These are phyloP conservation scores for Nyctibius grandis DNA, from an alignment of 2,797 vertebrate genomes.

Conservation along the genomic window DNA sequence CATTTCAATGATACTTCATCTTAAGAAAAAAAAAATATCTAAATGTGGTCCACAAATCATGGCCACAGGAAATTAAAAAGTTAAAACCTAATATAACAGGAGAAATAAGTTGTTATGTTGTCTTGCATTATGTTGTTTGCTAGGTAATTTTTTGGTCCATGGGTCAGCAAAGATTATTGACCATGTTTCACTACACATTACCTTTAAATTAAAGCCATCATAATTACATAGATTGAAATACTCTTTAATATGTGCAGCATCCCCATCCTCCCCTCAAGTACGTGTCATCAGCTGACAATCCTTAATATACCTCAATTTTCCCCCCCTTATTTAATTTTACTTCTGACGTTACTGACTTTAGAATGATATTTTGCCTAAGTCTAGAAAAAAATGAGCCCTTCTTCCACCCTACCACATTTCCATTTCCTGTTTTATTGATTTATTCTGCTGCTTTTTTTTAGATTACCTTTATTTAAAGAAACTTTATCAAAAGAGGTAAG, in stretches of 20 bases:
- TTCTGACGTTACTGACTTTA: neutral
- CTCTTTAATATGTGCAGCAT: neutral
- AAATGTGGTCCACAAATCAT: neutral
- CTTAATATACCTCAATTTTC: neutral
- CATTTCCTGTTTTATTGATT: neutral
- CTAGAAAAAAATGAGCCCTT: neutral
- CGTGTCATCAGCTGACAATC: neutral
- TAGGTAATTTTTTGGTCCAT: neutral
- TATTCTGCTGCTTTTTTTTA: neutral
- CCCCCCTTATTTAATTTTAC: neutral
- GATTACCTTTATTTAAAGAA: neutral
- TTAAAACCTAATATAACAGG: neutral
- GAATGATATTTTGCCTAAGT: neutral
- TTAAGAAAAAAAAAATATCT: neutral
- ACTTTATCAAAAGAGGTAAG: neutral
- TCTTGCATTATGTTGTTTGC: neutral
- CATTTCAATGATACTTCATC: neutral
- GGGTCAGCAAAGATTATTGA: neutral
- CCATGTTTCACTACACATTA: neutral
- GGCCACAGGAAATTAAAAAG: neutral
- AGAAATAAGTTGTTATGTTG: neutral
- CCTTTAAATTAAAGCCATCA: conserved; percentile 11
- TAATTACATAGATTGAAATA: neutral
- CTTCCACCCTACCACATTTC: neutral
- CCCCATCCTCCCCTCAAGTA: neutral